A percentile compares a stretch with the other conserved stretches of the same genome.
Evolutionary conservation across 2,888 invertebrate species (phyloP).

Genomic region (Pseudococcus jackbeardsleyi): DNA sequence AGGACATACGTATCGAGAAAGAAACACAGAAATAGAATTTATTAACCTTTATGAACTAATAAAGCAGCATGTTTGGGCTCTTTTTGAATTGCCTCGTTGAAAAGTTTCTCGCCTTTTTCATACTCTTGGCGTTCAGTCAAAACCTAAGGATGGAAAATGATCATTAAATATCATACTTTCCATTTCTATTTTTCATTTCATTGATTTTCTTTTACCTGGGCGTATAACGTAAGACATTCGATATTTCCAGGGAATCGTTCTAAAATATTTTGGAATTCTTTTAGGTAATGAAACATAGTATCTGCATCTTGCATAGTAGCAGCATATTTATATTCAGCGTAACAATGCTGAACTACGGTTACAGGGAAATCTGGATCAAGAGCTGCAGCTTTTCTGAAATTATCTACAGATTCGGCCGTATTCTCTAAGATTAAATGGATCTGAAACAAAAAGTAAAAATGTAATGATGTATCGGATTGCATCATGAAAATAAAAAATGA

Average conservation of each 20-base stretch:
- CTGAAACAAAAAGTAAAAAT: not conserved
- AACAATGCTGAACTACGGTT: conserved; percentile 91
- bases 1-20: too few species aligned
- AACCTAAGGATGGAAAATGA: conserved; percentile 66
- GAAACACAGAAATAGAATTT: not conserved
- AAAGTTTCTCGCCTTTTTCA: conserved; percentile 85
- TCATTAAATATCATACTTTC: not conserved
- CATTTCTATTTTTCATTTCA: not conserved
- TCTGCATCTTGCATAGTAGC: not conserved
- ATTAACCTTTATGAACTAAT: conserved; percentile 84
- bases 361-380: conserved; percentile 87
- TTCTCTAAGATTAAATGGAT: conserved; percentile 58
- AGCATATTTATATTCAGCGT: conserved; percentile 85
- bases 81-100: conserved; percentile 83
- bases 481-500: not conserved
- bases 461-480: not conserved
- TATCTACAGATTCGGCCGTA: conserved; percentile 73
- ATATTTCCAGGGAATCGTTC: conserved; percentile 86
- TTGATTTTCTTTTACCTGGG: conserved; percentile 76
- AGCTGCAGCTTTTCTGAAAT: conserved; percentile 75
- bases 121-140: conserved; percentile 86
- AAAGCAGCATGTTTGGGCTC: conserved; percentile 89
- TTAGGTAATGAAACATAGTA: conserved; percentile 70
- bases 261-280: conserved; percentile 76
- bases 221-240: conserved; percentile 90